Evolutionary conservation across 1,140 invertebrate genomes (phyloP), one percentile per base, ranked within the genome.

Genomic region (Platyura marginata): DNA sequence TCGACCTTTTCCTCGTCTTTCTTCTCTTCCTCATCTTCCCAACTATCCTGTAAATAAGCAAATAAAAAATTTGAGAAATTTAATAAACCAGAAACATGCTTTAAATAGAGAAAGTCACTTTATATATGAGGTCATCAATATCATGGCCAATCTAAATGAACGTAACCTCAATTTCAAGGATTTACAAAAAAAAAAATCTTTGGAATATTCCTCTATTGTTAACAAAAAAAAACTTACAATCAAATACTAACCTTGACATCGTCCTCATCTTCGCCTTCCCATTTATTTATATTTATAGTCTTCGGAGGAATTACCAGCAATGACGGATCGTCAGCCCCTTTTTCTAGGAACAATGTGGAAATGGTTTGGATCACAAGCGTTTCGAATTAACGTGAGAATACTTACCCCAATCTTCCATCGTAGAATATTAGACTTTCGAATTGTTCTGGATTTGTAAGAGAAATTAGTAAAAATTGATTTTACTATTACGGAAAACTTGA

Each of bases 201-300:
- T 37, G 6, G 6, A 37, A 37, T 9, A 40, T 21, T 11, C 10
- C 6, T 40, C 19, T 40, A n/a, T 15, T 15, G 35, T 10, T 6
- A 6, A 10, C 35, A 10, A 37, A 15, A 16, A 10, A 37, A 15
- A 37, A 15, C 8, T 6, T 37, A 19, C 8, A 19, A 10, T 37
- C 18, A 37, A 8, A 9, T 21, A 10, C 37, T 29, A 43, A 88
- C 84, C 74, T 88, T 87, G 46, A 88, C 78, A 43, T 85, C 81
- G 45, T 82, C 80, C 51, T 85, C 83, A 58, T 90, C 86, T 59
- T 90, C 84, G 42, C 83, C 85, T 60, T 83, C 81, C 84, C 84
- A 89, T 71, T 80, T 85, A 62, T 84, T 81, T 42, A 56, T 48
- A 43, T 50, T 51, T 40, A 44, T 48, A 29, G 49, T 39, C 36